These are phyloP conservation scores for Oppia nitens DNA, from an alignment of 1,140 invertebrate species.

Conservation along the genomic window DNA sequence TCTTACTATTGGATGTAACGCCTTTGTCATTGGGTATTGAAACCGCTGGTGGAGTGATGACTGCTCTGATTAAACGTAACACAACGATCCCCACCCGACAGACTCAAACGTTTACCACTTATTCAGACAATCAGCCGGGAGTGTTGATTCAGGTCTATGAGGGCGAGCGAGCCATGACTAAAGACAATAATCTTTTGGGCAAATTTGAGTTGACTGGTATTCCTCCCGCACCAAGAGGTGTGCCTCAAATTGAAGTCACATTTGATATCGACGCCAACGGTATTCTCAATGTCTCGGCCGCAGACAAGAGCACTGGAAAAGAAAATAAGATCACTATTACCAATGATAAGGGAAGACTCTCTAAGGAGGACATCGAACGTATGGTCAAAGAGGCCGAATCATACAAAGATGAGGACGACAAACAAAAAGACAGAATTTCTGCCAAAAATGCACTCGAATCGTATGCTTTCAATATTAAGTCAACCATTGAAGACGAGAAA, in stretches of 20 bases:
- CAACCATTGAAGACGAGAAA: slow-evolving; percentile 37
- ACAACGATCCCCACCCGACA: slow-evolving; percentile 91
- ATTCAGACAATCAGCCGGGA: slow-evolving; percentile 89
- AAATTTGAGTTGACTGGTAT: slow-evolving; percentile 42
- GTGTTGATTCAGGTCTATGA: slow-evolving; percentile 60
- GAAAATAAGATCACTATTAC: slow-evolving; percentile 96
- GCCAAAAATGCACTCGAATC: slow-evolving; percentile 43
- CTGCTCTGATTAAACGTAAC: too few species aligned
- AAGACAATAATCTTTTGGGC: slow-evolving; percentile 40
- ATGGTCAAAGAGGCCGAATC: slow-evolving; percentile 98
- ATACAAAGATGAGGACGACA: slow-evolving; percentile 80
- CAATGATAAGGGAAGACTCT: slow-evolving; percentile 96
- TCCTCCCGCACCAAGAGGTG: too few species aligned
- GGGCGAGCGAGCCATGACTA: slow-evolving; percentile 42
- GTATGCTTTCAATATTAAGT: slow-evolving; percentile 55
- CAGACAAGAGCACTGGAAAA: slow-evolving; percentile 63
- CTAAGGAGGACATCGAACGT: slow-evolving; percentile 91
- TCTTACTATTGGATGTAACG: slow-evolving; percentile 80
- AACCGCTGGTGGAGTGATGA: slow-evolving; percentile 94
- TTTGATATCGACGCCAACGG: too few species aligned
- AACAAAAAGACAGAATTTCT: too few species aligned
- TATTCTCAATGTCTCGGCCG: slow-evolving; percentile 38
- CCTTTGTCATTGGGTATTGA: slow-evolving; percentile 90
- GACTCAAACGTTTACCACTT: slow-evolving; percentile 89
- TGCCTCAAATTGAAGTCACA: too few species aligned